A percentile compares a stretch with the other conserved stretches of the same genome.
These are phyloP conservation scores for Eptatretus atami DNA, from an alignment of 2,797 vertebrate genomes.

Conservation along the genomic window DNA sequence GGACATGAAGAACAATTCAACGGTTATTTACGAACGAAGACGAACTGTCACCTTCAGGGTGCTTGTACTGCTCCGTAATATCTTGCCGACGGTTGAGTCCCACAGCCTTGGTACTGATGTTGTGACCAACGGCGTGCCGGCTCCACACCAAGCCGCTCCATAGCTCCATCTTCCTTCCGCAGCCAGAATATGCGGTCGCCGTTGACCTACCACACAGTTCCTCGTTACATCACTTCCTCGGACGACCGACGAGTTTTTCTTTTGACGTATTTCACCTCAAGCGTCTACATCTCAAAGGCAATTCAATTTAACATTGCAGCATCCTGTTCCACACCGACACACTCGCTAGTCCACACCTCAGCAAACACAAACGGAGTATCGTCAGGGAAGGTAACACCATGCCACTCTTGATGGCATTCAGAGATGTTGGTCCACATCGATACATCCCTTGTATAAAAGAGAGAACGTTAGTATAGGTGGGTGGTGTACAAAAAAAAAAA, in stretches of 20 bases:
- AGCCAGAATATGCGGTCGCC: slow-evolving; percentile 78
- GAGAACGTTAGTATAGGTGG: not conserved
- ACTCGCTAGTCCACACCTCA: not conserved
- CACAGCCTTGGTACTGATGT: slow-evolving; percentile 44
- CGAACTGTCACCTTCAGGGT: slow-evolving; percentile 25
- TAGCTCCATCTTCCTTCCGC: slow-evolving; percentile 25
- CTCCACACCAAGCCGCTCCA: slow-evolving; percentile 34
- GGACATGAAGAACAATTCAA: no score
- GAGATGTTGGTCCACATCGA: not conserved
- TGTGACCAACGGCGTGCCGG: slow-evolving; percentile 47
- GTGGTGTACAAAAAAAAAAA: not conserved
- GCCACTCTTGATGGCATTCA: not conserved
- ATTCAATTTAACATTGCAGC: no score
- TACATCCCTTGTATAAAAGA: not conserved
- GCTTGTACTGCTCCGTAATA: slow-evolving; percentile 43
- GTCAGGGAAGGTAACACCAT: not conserved
- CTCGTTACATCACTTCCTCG: not conserved
- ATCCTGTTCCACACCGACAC: no score
- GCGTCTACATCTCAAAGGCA: not conserved
- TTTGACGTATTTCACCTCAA: not conserved
- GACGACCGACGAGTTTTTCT: no score
- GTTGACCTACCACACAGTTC: slow-evolving; percentile 33
- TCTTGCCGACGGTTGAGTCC: slow-evolving; percentile 28
- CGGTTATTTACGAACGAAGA: no score
- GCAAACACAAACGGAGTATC: not conserved